phyloP scores from a whole-genome alignment of 2,797 vertebrate genomes.

The Hapalemur alaotrensis region DNA sequence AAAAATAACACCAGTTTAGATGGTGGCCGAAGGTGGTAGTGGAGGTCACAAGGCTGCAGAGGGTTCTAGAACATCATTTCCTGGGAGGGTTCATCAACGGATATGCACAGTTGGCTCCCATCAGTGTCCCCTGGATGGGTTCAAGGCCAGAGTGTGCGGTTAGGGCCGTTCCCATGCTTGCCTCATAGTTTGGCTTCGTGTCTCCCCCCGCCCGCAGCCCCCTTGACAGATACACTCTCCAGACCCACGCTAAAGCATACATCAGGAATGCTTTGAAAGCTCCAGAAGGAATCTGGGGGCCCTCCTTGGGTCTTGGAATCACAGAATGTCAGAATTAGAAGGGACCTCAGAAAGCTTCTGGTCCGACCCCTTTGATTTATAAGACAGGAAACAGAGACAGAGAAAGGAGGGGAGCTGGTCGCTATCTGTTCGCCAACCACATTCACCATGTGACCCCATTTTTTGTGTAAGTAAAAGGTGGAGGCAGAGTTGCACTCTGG shows the following conservation, averaged over 20 bases:
- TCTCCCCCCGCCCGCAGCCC: constrained; percentile 76
- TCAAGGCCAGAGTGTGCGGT: constrained; percentile 79
- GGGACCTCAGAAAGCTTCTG: constrained; percentile 56
- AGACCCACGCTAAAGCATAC: constrained; percentile 79
- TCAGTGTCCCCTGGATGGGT: constrained; percentile 70
- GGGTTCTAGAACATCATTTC: constrained; percentile 60
- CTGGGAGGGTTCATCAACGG: constrained; percentile 60
- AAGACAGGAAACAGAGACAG: constrained; percentile 53
- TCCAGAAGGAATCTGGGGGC: constrained; percentile 82
- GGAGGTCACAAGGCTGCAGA: constrained; percentile 37
- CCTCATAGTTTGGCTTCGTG: constrained; percentile 80
- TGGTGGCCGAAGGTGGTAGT: neutral
- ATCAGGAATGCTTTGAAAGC: constrained; percentile 85
- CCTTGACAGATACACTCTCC: constrained; percentile 87
- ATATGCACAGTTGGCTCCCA: constrained; percentile 56
- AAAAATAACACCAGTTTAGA: constrained; percentile 15
- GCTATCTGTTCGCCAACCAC: neutral
- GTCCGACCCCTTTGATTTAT: neutral
- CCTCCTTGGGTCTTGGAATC: constrained; percentile 51
- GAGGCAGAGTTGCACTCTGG: neutral
- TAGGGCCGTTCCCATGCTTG: constrained; percentile 81
- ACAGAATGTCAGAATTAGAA: constrained; percentile 54
- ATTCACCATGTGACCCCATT: neutral
- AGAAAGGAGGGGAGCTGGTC: neutral
- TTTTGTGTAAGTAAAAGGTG: neutral